A percentile compares a stretch with the other conserved stretches of the same genome.
Evolutionary conservation across 2,797 vertebrate species (phyloP).

Genomic region (Xerus rutilus): DNA sequence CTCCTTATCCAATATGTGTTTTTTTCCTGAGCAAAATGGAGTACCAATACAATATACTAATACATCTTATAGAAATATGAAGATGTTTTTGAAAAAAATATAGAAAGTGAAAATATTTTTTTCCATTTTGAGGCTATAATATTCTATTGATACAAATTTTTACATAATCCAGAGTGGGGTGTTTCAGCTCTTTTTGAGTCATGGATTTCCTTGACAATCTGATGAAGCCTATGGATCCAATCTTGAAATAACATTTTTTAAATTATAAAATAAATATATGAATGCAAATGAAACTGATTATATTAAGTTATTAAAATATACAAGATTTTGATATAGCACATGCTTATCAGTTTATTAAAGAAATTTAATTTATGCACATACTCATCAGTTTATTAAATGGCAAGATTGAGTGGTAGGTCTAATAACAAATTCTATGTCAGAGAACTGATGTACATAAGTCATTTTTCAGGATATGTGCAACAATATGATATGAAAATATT

Average conservation of each 20-base stretch:
- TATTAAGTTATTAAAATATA: neutral
- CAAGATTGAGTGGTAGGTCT: neutral
- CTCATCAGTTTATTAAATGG: neutral
- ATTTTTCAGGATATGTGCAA: neutral
- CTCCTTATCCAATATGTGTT: neutral
- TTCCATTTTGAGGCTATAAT: neutral
- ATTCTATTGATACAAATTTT: neutral
- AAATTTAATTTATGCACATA: neutral
- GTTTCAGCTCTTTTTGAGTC: neutral
- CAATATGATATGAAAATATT: neutral
- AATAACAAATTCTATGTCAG: neutral
- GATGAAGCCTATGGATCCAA: neutral
- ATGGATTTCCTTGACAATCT: neutral
- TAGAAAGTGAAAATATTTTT: neutral
- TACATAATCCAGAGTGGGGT: neutral
- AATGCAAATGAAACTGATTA: neutral
- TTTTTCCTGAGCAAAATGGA: too few relatives aligned
- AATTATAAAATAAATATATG: neutral
- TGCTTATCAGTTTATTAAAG: neutral
- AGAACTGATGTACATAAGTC: neutral
- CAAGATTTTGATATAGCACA: neutral
- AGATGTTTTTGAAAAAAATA: slow-evolving; percentile 13
- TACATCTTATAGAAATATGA: slow-evolving; percentile 3
- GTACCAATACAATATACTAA: neutral
- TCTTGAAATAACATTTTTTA: neutral